These are phyloP conservation scores for Mormyrus proboscirostris DNA, from an alignment of 2,797 vertebrate genomes.

Conservation along the genomic window DNA sequence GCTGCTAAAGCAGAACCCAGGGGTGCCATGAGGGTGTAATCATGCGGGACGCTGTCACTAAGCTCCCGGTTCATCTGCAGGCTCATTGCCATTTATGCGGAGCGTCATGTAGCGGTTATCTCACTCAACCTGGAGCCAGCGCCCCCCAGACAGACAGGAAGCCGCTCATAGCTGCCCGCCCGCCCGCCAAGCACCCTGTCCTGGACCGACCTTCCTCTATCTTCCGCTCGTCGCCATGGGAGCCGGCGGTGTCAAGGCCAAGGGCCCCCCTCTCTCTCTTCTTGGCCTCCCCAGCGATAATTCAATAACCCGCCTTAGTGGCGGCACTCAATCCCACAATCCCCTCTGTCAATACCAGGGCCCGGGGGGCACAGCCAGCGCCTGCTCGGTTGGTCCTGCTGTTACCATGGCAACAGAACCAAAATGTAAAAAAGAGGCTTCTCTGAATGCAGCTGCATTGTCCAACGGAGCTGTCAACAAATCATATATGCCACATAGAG, in stretches of 20 bases:
- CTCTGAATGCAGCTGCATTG: not conserved
- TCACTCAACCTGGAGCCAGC: not conserved
- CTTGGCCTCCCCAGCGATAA: not conserved
- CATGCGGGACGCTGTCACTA: not conserved
- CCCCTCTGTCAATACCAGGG: not conserved
- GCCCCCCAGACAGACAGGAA: not conserved
- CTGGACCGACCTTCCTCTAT: not conserved
- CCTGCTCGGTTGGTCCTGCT: not conserved
- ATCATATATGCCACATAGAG: not conserved
- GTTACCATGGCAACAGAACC: slow-evolving; percentile 25
- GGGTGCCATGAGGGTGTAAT: not conserved
- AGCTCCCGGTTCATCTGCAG: not conserved
- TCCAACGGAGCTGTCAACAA: not conserved
- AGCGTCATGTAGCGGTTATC: not conserved
- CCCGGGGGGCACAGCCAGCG: not conserved
- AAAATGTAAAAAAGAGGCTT: not conserved
- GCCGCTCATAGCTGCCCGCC: not conserved
- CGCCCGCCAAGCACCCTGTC: not conserved
- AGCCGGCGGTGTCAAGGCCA: not conserved
- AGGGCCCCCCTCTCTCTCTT: not conserved
- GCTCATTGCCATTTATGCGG: not conserved
- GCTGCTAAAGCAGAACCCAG: not conserved
- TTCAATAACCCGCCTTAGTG: not conserved
- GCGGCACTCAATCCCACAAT: not conserved
- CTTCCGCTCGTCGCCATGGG: not conserved